phyloP scores from a whole-genome alignment of 2,797 vertebrate species.

The Chloroceryle amazona region DNA sequence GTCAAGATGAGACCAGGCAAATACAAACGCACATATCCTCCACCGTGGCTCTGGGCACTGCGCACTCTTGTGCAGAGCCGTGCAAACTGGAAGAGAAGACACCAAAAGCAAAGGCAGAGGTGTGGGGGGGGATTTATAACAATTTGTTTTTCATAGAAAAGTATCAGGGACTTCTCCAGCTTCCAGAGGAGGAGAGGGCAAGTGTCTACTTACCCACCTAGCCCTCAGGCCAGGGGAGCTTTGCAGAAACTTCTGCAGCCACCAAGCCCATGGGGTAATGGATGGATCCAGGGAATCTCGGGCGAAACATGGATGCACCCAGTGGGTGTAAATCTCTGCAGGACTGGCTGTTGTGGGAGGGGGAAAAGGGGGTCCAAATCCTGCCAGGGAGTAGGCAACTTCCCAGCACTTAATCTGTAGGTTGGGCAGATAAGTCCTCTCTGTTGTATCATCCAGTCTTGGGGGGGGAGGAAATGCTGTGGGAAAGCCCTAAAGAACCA shows the following conservation, averaged over 20 bases:
- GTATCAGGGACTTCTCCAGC: not conserved
- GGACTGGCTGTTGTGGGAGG: not conserved
- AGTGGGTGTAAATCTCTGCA: not conserved
- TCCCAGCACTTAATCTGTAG: not conserved
- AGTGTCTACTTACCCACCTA: not conserved
- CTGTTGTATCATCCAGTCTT: rapidly evolving
- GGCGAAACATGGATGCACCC: not conserved
- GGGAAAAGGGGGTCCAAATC: not conserved
- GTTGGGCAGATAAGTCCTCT: not conserved
- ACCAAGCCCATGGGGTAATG: not conserved
- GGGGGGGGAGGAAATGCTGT: not conserved
- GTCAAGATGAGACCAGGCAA: not conserved
- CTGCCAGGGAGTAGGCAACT: not conserved
- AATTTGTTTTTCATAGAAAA: not conserved
- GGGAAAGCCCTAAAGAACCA: not conserved
- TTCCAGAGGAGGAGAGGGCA: not conserved
- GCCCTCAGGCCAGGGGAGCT: not conserved
- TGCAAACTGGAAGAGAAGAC: not conserved
- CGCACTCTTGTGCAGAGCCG: rapidly evolving
- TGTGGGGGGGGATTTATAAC: not conserved
- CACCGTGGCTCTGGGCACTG: not conserved
- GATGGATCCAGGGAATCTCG: not conserved
- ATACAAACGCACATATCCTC: rapidly evolving
- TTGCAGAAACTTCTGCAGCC: not conserved
- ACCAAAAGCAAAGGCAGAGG: not conserved